Conservation (phyloP, 2,797 vertebrate genomes). For the Nannoperca obscura region DNA sequence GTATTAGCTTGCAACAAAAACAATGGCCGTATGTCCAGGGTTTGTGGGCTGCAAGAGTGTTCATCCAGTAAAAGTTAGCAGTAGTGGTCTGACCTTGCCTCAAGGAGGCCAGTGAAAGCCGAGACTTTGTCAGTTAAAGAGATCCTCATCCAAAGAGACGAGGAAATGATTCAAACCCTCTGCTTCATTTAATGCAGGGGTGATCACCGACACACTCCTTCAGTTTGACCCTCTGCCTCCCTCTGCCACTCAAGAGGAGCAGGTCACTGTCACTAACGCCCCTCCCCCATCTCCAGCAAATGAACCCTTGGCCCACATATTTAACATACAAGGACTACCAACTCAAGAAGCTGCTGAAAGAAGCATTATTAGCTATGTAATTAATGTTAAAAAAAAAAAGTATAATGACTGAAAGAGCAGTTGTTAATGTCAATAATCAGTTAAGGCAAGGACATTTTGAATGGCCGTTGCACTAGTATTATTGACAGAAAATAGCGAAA, state of each 20-base stretch:
- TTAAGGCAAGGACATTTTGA: slow-evolving; percentile 37
- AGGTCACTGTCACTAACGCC: slow-evolving; percentile 15
- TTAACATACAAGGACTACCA: too few species aligned
- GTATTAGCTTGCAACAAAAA: background rate
- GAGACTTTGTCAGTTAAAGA: slow-evolving; percentile 33
- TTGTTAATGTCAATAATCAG: slow-evolving; percentile 39
- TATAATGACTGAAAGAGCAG: background rate
- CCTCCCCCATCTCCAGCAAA: slow-evolving; percentile 5
- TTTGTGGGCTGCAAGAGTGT: slow-evolving; percentile 4
- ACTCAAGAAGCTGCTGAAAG: too few species aligned
- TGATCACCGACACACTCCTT: slow-evolving; percentile 38
- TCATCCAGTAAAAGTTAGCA: background rate
- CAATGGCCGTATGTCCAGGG: background rate
- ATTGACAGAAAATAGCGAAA: slow-evolving; percentile 72
- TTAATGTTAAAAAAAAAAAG: too few species aligned
- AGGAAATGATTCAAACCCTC: slow-evolving; percentile 59
- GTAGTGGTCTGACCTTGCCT: slow-evolving; percentile 44
- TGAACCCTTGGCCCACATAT: background rate
- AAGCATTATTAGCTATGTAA: too few species aligned
- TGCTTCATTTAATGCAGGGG: slow-evolving; percentile 60
- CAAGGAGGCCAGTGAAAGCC: slow-evolving; percentile 23
- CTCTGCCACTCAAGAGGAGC: slow-evolving; percentile 14
- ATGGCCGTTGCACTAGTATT: slow-evolving; percentile 36
- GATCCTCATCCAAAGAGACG: slow-evolving; percentile 62
- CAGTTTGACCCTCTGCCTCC: slow-evolving; percentile 35